Evolutionary conservation across 2,797 vertebrate species (phyloP), one percentile per base, ranked within the genome.

Genomic region (Poeciliopsis paucimaculata): DNA sequence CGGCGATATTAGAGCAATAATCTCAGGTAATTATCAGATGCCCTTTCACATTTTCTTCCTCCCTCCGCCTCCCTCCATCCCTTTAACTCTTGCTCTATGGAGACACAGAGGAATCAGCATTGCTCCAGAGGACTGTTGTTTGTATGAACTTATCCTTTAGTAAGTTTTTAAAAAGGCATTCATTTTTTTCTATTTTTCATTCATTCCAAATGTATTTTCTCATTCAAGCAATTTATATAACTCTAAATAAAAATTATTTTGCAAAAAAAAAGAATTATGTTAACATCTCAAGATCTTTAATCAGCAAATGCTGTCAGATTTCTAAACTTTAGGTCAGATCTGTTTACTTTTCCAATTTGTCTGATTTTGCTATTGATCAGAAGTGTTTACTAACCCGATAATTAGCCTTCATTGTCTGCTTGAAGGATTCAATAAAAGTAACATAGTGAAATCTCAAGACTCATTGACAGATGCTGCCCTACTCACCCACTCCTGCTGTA

Each of bases 21-120:
- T 99, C 97, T 98, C 97, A 97, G 97, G 97, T 98, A 98, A 99
- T 99, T 98, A 99, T 97, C 97, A 97, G 92, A 94, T 95, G 89
- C 93, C 91, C 91, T 87, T 86, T 79, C 86, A 94, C 94, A 95
- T 95, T 94, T 95, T 95, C 85, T 79, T 78, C 66, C 75, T 28
- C 74, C 31, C 73, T 26, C 74, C 26, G 66, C 39, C 64, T 62
- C 73, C 10, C 39, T 76, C 79, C 9, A 6, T 71, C 26, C 68
- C 26, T 71, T 73, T 82, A 71, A 49, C 68, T 73, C 83, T 75
- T 12, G 7, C 77, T 79, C 77, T 55, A 74, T 36, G 10, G 68
- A 90, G 90, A 87, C 70, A 84, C 76, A 73, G 43, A 83, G 51
- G 83, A 76, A 81, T 79, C 31, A 64, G 75, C 13, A 45, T 70